Evolutionary conservation across 1,140 invertebrate species (phyloP).

Genomic region (Aphidius ervi): DNA sequence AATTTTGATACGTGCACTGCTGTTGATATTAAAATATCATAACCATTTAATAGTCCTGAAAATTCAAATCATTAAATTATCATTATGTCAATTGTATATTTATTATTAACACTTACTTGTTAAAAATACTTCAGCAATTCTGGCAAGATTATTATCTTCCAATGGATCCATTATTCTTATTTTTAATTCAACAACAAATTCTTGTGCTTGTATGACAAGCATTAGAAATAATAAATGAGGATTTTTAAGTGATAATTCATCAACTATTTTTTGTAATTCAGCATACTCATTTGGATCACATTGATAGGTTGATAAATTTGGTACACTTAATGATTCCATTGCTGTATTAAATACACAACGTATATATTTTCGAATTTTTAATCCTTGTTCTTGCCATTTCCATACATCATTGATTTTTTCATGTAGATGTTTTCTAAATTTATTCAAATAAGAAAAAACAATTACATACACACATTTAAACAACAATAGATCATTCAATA

Average conservation of each 20-base stretch:
- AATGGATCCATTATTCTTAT: constrained; percentile 57
- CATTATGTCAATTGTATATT: not conserved
- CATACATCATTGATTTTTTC: constrained; percentile 54
- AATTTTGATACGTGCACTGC: constrained; percentile 56
- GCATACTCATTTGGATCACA: constrained; percentile 31
- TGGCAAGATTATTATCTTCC: constrained; percentile 50
- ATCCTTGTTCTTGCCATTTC: constrained; percentile 56
- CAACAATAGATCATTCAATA: no score
- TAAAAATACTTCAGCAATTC: constrained; percentile 55
- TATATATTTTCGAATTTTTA: constrained; percentile 55
- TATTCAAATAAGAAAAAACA: no score
- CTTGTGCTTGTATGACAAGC: constrained; percentile 59
- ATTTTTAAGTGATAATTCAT: constrained; percentile 55
- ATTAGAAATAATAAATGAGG: constrained; percentile 61
- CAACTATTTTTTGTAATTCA: constrained; percentile 33
- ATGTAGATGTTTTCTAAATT: constrained; percentile 40
- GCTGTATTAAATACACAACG: constrained; percentile 50
- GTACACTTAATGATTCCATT: constrained; percentile 40
- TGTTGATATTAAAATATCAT: constrained; percentile 58
- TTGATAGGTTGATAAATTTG: constrained; percentile 31
- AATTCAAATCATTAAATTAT: constrained; percentile 15
- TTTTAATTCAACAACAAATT: constrained; percentile 63
- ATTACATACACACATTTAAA: no score
- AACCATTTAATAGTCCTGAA: constrained; percentile 59
- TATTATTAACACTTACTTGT: constrained; percentile 40